Conservation (phyloP, 2,797 vertebrate species). For the Remorina albescens region DNA sequence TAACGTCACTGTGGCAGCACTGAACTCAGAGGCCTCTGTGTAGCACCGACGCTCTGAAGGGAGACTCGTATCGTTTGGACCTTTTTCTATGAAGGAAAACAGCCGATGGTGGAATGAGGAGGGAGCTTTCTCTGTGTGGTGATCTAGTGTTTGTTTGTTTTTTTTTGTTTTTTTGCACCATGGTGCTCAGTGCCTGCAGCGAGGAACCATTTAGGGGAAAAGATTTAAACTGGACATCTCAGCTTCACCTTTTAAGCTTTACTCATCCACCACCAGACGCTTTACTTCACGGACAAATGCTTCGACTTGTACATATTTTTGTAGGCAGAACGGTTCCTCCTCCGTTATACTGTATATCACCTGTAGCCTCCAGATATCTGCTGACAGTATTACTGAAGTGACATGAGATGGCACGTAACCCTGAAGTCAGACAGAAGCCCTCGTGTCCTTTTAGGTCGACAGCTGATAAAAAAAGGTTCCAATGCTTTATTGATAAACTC, state of each 20-base stretch:
- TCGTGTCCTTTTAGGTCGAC: constrained; percentile 17
- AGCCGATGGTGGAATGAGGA: constrained; percentile 11
- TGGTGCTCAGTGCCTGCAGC: constrained; percentile 79
- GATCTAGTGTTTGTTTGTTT: constrained; percentile 26
- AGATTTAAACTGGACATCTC: constrained; percentile 20
- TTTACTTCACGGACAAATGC: constrained; percentile 68
- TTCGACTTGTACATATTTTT: constrained; percentile 62
- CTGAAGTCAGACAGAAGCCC: not conserved
- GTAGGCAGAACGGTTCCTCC: constrained; percentile 28
- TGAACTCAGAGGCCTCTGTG: constrained; percentile 64
- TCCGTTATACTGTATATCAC: constrained; percentile 43
- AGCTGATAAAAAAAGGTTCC: constrained; percentile 57
- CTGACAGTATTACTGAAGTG: constrained; percentile 23
- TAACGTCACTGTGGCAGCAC: constrained; percentile 73
- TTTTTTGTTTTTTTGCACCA: constrained; percentile 35
- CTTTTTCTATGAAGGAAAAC: constrained; percentile 10
- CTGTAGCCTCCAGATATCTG: constrained; percentile 69
- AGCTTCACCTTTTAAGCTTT: constrained; percentile 78
- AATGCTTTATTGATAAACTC: constrained; percentile 71
- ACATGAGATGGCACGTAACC: too few species aligned
- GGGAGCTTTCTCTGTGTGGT: constrained; percentile 31
- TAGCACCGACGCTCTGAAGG: constrained; percentile 66
- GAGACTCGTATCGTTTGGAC: constrained; percentile 25
- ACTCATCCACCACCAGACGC: constrained; percentile 78
- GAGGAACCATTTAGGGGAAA: constrained; percentile 34